A percentile compares a stretch with the other conserved stretches of the same genome.
Evolutionary conservation across 2,113 vertebrate species (phyloP).

Genomic region (Phaetusa simplex): DNA sequence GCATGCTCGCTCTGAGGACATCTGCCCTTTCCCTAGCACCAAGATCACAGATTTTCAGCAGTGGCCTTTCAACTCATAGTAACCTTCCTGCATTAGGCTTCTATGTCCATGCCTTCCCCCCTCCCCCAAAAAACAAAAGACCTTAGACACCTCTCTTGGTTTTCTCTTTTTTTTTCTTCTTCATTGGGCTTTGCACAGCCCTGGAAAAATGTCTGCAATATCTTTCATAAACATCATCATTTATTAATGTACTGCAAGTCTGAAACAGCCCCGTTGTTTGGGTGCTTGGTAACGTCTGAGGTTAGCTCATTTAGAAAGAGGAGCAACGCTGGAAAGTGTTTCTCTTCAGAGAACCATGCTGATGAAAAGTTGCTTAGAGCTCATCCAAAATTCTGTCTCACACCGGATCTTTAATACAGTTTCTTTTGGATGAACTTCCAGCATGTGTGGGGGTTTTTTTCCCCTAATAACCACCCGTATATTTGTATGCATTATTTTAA

Average conservation of each 20-base stretch:
- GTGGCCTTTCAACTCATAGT: background rate
- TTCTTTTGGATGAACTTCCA: slow-evolving; percentile 68
- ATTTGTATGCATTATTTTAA: slow-evolving; percentile 39
- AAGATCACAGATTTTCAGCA: background rate
- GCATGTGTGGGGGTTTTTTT: background rate
- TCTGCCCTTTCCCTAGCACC: background rate
- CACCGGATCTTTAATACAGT: slow-evolving; percentile 57
- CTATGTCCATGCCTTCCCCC: background rate
- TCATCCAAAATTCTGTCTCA: slow-evolving; percentile 67
- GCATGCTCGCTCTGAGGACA: background rate
- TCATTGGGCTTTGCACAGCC: background rate
- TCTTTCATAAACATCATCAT: slow-evolving; percentile 43
- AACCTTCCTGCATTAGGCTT: background rate
- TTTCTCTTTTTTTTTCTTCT: background rate
- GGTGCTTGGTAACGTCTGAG: slow-evolving; percentile 52
- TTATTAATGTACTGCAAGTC: slow-evolving; percentile 56
- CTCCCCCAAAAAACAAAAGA: background rate
- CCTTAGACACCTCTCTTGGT: background rate
- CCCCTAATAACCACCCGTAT: background rate
- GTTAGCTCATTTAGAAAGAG: slow-evolving; percentile 63
- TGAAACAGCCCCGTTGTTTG: slow-evolving; percentile 45
- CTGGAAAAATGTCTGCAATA: slow-evolving; percentile 43
- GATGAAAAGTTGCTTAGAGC: slow-evolving; percentile 69
- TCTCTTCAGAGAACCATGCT: slow-evolving; percentile 52
- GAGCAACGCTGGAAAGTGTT: slow-evolving; percentile 64